Conservation (phyloP, 1,140 invertebrate species). For the Pogonus chalceus region DNA sequence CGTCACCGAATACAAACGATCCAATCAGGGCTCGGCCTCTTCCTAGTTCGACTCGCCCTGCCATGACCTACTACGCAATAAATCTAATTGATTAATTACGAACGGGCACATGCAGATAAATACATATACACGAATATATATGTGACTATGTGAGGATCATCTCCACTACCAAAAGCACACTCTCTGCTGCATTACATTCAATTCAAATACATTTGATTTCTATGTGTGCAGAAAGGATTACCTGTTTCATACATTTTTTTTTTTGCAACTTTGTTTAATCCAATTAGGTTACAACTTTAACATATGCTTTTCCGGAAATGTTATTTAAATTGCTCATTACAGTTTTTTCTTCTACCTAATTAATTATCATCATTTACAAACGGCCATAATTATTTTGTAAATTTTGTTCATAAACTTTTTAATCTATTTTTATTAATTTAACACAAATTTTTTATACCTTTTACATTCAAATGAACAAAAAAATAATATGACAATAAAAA, state of each 20-base stretch:
- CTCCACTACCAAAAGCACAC: neutral
- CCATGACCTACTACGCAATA: constrained; percentile 3
- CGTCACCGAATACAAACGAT: constrained; percentile 7
- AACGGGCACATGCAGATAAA: neutral
- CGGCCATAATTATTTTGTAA: no score
- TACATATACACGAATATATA: neutral
- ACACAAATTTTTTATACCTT: no score
- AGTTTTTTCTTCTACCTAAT: no score
- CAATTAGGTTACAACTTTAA: no score
- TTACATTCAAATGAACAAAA: no score
- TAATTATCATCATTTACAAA: no score
- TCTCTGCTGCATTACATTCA: neutral
- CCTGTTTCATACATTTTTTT: neutral
- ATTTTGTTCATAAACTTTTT: no score
- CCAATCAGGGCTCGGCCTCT: constrained; percentile 2
- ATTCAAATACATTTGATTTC: neutral
- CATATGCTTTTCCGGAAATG: no score
- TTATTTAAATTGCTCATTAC: no score
- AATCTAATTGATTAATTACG: constrained; percentile 7
- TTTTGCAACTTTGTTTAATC: no score
- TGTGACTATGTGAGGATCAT: neutral
- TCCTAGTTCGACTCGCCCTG: neutral
- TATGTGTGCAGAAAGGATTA: neutral
- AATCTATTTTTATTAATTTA: no score
- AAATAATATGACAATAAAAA: no score